phyloP scores from a whole-genome alignment of 2,888 invertebrate species.

The Maniola hyperantus region DNA sequence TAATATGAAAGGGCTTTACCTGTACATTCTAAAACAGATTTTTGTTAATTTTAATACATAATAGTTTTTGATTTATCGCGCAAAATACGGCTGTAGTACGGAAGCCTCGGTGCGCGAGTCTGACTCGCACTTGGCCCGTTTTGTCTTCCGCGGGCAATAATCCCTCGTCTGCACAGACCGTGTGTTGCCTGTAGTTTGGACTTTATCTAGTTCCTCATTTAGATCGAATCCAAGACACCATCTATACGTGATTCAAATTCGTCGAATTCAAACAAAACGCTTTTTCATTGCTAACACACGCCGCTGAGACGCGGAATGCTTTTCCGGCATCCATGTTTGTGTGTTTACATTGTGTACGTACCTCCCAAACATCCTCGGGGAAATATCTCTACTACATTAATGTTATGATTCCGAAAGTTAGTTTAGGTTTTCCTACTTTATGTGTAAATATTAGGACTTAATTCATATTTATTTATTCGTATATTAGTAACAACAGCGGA shows the following conservation, averaged over 20 bases:
- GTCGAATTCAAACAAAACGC: neutral
- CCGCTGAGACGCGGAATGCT: constrained; percentile 12
- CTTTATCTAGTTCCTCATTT: neutral
- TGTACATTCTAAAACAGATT: too few species aligned
- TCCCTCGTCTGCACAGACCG: too few species aligned
- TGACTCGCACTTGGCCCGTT: too few species aligned
- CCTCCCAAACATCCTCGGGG: constrained; percentile 5
- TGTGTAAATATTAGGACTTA: too few species aligned
- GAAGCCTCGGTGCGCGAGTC: too few species aligned
- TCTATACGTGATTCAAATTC: constrained; percentile 4
- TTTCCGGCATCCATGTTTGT: constrained; percentile 4
- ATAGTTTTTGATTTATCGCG: too few species aligned
- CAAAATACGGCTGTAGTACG: too few species aligned
- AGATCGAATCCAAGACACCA: neutral
- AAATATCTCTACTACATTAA: neutral
- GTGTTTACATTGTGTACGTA: neutral
- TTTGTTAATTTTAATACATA: too few species aligned
- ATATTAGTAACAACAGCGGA: neutral
- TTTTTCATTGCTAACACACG: constrained; percentile 4
- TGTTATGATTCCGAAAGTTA: neutral
- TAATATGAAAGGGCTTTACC: too few species aligned
- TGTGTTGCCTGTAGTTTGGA: too few species aligned
- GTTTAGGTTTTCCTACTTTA: neutral
- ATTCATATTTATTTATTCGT: neutral
- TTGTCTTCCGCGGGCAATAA: too few species aligned